These are phyloP conservation scores for Sarcophaga variegata DNA, from an alignment of 2,888 invertebrate species.

Conservation along the genomic window DNA sequence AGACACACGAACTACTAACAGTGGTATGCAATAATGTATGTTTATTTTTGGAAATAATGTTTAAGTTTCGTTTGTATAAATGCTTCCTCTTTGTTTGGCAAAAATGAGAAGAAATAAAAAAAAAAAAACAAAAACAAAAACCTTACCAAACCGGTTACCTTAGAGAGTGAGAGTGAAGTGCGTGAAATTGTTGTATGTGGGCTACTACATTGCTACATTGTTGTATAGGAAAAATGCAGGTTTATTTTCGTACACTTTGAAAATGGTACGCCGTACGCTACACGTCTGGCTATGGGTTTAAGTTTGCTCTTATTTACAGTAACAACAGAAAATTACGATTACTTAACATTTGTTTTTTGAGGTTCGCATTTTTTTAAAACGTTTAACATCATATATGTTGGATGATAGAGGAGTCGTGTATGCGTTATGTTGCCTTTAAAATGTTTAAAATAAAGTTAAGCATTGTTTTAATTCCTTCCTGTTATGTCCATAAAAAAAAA, in stretches of 20 bases:
- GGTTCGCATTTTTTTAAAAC: too few relatives aligned
- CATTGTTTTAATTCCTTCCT: slow-evolving; percentile 54
- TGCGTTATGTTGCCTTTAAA: too few relatives aligned
- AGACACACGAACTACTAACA: background rate
- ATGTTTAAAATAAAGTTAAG: background rate
- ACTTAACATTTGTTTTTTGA: slow-evolving; percentile 49
- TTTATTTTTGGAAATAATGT: slow-evolving; percentile 43
- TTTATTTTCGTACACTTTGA: slow-evolving; percentile 3
- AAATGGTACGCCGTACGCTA: background rate
- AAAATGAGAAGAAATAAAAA: background rate
- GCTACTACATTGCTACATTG: too few relatives aligned
- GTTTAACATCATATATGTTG: too few relatives aligned
- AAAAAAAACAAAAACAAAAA: background rate
- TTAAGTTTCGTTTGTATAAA: background rate
- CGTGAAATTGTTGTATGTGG: slow-evolving; percentile 36
- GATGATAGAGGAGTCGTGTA: too few relatives aligned
- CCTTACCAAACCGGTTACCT: slow-evolving; percentile 58
- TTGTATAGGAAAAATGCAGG: slow-evolving; percentile 38
- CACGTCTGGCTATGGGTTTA: too few relatives aligned
- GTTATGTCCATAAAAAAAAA: slow-evolving; percentile 9
- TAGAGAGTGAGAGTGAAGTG: slow-evolving; percentile 65
- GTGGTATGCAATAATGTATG: background rate
- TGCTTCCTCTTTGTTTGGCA: slow-evolving; percentile 58
- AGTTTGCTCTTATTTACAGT: slow-evolving; percentile 41
- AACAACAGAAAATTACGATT: slow-evolving; percentile 35